These are phyloP conservation scores for Thaleichthys pacificus DNA, from an alignment of 2,797 vertebrate genomes.

Conservation along the genomic window DNA sequence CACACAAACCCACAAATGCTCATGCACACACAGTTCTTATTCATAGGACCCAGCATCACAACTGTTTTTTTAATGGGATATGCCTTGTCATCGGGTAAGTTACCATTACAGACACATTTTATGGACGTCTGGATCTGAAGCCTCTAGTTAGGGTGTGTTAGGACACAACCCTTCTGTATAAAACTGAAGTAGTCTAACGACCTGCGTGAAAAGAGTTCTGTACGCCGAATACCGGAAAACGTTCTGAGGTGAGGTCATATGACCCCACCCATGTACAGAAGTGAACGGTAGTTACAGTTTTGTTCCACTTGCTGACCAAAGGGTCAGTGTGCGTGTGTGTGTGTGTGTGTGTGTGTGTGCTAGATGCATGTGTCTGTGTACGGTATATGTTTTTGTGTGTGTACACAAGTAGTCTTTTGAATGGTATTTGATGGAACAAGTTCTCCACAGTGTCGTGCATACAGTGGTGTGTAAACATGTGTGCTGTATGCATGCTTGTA, in stretches of 20 bases:
- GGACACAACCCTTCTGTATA: slow-evolving; percentile 35
- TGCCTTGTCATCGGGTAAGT: slow-evolving; percentile 23
- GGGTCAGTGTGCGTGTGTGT: slow-evolving; percentile 7
- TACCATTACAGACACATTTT: slow-evolving; percentile 32
- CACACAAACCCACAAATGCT: slow-evolving; percentile 3
- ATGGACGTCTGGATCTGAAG: slow-evolving; percentile 8
- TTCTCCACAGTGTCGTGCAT: not conserved
- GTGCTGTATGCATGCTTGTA: not conserved
- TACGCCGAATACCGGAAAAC: slow-evolving; percentile 44
- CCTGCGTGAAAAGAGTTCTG: slow-evolving; percentile 37
- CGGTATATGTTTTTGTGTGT: slow-evolving; percentile 3
- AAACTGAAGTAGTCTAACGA: slow-evolving; percentile 39
- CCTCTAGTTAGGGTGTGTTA: slow-evolving; percentile 13
- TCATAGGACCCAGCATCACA: slow-evolving; percentile 8
- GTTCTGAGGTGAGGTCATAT: slow-evolving; percentile 33
- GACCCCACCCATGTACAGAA: slow-evolving; percentile 14
- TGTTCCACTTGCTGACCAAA: slow-evolving; percentile 45
- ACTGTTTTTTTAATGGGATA: slow-evolving; percentile 15
- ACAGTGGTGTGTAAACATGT: not conserved
- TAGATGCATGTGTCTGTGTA: slow-evolving; percentile 5
- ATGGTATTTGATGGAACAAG: slow-evolving; percentile 16
- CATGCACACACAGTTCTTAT: slow-evolving; percentile 12
- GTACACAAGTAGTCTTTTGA: slow-evolving; percentile 18
- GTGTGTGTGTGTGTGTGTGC: slow-evolving; percentile 6
- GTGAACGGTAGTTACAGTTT: slow-evolving; percentile 34